A percentile compares a stretch with the other conserved stretches of the same genome.
phyloP scores from a whole-genome alignment of 2,888 invertebrate genomes.

The Melinaea menophilus region DNA sequence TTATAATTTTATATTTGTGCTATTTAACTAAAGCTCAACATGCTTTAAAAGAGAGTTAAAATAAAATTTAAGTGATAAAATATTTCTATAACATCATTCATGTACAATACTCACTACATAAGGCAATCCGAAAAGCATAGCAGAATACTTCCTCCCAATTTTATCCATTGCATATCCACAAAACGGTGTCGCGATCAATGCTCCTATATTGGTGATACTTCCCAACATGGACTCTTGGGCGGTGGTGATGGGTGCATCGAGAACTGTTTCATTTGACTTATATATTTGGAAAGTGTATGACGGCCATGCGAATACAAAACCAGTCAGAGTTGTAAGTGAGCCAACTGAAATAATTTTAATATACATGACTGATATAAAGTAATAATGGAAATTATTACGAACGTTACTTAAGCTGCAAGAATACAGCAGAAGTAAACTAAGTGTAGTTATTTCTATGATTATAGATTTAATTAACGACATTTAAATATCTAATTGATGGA shows the following conservation, averaged over 20 bases:
- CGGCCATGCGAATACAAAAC: conserved; percentile 63
- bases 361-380: too few species aligned
- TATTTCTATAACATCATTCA: neutral
- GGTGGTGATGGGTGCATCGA: conserved; percentile 52
- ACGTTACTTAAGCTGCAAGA: too few species aligned
- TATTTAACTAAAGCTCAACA: too few species aligned
- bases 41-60: neutral
- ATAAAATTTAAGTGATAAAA: neutral
- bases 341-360: conserved; percentile 45
- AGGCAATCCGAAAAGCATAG: conserved; percentile 61
- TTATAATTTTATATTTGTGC: too few species aligned
- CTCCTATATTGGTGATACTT: conserved; percentile 60
- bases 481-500: too few species aligned
- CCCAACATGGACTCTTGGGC: conserved; percentile 60
- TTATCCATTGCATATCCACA: conserved; percentile 57
- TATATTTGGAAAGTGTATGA: conserved; percentile 61
- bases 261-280: conserved; percentile 55
- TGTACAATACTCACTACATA: conserved; percentile 52
- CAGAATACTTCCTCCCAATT: conserved; percentile 61
- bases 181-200: conserved; percentile 54
- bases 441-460: too few species aligned
- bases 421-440: too few species aligned
- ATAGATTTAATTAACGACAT: too few species aligned
- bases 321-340: conserved; percentile 54
- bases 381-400: too few species aligned